Evolutionary conservation across 2,797 vertebrate genomes (phyloP), one percentile per base, ranked within the genome.

Genomic region (Trachurus trachurus): DNA sequence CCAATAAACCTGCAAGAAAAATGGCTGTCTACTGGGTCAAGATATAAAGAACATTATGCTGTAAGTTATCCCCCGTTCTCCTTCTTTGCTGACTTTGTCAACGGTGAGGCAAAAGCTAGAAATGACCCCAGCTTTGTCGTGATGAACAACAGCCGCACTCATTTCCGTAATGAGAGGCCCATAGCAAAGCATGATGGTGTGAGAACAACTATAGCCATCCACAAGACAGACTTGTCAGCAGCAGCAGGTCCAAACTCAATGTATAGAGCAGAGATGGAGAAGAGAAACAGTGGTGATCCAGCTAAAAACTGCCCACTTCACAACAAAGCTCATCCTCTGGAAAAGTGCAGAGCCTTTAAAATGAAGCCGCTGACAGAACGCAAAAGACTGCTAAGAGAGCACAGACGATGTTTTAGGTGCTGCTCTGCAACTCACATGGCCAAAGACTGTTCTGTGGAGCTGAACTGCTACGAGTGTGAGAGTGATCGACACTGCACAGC

Each of bases 401-500:
- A 39, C 39, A 39, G 39, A 39, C 39, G 39, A 39, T 39, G 39
- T 39, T 39, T 39, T 39, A 39, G 9, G 9, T 39, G 39, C 39
- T 39, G 39, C 39, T 39, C 39, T 39, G 39, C 39, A 9, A 39
- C 39, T 9, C 39, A 39, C 39, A 39, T 39, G 39, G 39, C 47
- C 1, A 75, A 2, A n/a, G 65, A 67, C 2, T 74, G 64, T 22
- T 2, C n/a, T 1, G 26, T 58, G 26, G 50, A 53, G 37, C 64
- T 75, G 13, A 75, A 67, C 39, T 75, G 64, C 9, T 4, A 12
- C 1, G 22, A 66, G 63, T 60, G 63, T 13, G 53, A 75, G 11
- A 67, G 45, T 13, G 13, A 60, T 9, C 16, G 2, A 9, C 64
- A 75, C 56, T 59, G 63, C 63, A 49, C 72, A 10, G 39, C 57